Conservation (phyloP, 2,797 vertebrate species). For the Gallinago nigripennis region DNA sequence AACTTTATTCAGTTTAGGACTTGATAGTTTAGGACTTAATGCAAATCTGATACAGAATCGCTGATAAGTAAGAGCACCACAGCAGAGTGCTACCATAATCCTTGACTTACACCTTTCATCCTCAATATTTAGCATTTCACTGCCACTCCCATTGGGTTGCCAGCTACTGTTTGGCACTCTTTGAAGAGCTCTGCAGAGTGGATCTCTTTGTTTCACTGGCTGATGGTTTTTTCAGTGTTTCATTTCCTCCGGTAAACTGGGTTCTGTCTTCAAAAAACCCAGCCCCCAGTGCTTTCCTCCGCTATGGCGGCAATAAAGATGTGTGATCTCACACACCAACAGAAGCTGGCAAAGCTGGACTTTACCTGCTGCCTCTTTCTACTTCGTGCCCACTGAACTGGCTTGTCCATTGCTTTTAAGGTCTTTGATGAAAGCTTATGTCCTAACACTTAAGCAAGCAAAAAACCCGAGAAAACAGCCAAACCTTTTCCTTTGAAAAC, state of each 20-base stretch:
- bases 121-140: slow-evolving; percentile 18
- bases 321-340: not conserved
- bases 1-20: not conserved
- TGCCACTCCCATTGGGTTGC: not conserved
- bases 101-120: not conserved
- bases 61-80: not conserved
- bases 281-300: not conserved
- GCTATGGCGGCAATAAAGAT: not conserved
- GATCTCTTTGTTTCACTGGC: not conserved
- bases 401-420: not conserved
- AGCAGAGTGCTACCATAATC: not conserved
- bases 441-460: not conserved
- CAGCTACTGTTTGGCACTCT: not conserved
- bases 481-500: not conserved
- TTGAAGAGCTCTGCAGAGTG: not conserved
- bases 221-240: not conserved
- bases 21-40: slow-evolving; percentile 8
- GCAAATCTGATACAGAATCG: slow-evolving; percentile 14
- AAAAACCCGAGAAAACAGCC: slow-evolving; percentile 22
- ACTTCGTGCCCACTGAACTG: not conserved
- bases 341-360: not conserved
- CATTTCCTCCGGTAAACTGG: not conserved
- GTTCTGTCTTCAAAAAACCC: not conserved
- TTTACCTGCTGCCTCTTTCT: not conserved
- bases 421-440: not conserved